A percentile compares a stretch with the other conserved stretches of the same genome.
These are phyloP conservation scores for Varanus komodoensis DNA, from an alignment of 2,113 vertebrate genomes.

Conservation along the genomic window DNA sequence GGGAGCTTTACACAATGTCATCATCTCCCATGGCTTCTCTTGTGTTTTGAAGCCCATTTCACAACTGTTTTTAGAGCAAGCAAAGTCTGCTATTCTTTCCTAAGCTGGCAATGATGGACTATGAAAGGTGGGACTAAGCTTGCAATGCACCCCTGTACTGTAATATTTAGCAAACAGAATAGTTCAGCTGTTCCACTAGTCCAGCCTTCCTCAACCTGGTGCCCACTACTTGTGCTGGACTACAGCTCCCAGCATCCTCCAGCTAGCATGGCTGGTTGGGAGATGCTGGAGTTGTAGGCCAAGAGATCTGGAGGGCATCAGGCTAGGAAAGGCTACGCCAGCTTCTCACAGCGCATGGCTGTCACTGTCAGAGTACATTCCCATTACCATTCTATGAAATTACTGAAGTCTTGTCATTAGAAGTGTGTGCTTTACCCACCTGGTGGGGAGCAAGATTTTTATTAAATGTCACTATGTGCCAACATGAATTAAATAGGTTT, in stretches of 20 bases:
- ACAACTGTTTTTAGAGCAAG: no score
- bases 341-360: neutral
- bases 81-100: no score
- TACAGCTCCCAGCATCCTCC: no score
- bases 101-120: no score
- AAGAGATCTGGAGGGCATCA: no score
- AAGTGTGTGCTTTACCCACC: constrained; percentile 53
- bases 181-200: neutral
- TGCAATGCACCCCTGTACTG: neutral
- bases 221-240: neutral
- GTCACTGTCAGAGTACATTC: neutral
- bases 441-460: constrained; percentile 77
- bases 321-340: no score
- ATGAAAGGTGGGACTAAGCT: neutral
- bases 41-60: no score
- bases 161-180: neutral
- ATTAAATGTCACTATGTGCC: constrained; percentile 77
- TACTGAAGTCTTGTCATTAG: constrained; percentile 41
- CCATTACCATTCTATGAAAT: constrained; percentile 59
- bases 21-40: neutral
- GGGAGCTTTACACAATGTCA: no score
- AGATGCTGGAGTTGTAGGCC: neutral
- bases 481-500: constrained; percentile 78
- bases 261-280: neutral
- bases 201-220: neutral